Evolutionary conservation across 2,888 invertebrate genomes (phyloP), one percentile per base, ranked within the genome.

Genomic region (Thymelicus lineola): DNA sequence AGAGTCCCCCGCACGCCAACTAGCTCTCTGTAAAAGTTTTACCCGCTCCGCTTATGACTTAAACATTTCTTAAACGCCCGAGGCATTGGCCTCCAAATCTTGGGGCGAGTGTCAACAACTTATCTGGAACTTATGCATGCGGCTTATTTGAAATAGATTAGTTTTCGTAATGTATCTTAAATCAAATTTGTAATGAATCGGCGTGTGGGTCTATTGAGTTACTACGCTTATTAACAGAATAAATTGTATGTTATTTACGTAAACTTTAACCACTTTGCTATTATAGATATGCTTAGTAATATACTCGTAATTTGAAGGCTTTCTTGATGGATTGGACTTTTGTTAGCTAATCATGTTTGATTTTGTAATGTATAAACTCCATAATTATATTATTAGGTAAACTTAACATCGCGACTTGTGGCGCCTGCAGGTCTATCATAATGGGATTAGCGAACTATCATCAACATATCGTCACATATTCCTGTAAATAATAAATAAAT

Each of bases 21-120:
- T n/a, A n/a, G n/a, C n/a, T n/a, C n/a, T n/a, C n/a, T n/a, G n/a
- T n/a, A n/a, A n/a, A n/a, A n/a, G n/a, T n/a, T n/a, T n/a, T n/a
- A n/a, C 36, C 7, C 62, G 10, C 48, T 62, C 12, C 15, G 48
- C 61, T 61, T 61, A 12, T 61, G 61, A 61, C 35, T 61, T 55
- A 55, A 61, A 55, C 61, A 46, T 68, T 61, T 45, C 55, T 45
- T 53, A 75, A 66, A 61, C 65, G 83, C 87, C 83, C 73, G 71
- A 78, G 83, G 86, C 87, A 79, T 75, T 81, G 80, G 80, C 87
- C 86, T 82, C 86, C 81, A 79, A 81, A 71, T 53, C 15, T 55
- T 63, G 69, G 66, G 71, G 75, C 75, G 75, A 75, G 77, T 85
- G 82, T 84, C 85, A 83, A 81, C 82, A 81, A 83, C 82, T 84